Conservation (phyloP, 1,140 invertebrate genomes). For the Alviniconcha marisindica region DNA sequence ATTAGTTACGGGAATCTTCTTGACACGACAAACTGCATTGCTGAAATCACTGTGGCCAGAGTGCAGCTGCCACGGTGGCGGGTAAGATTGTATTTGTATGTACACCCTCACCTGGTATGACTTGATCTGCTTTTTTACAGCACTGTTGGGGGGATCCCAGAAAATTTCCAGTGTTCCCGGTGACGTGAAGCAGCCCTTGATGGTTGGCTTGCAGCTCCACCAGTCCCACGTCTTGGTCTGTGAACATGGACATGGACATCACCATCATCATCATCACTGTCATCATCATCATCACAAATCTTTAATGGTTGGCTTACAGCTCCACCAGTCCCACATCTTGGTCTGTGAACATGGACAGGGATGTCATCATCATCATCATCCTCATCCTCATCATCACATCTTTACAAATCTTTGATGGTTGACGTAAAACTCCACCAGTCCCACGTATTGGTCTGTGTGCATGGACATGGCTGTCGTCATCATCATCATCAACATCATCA, state of each 20-base stretch:
- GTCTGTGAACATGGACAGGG: slow-evolving; percentile 26
- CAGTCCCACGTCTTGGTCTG: slow-evolving; percentile 64
- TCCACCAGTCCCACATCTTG: slow-evolving; percentile 70
- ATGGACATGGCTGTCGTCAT: no score
- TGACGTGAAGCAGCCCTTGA: slow-evolving; percentile 69
- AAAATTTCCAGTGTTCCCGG: slow-evolving; percentile 72
- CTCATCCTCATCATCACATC: no score
- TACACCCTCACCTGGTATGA: slow-evolving; percentile 68
- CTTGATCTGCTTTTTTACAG: slow-evolving; percentile 60
- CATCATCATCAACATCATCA: background rate
- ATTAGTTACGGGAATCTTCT: no score
- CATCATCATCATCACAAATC: slow-evolving; percentile 24
- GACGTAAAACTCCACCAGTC: slow-evolving; percentile 73
- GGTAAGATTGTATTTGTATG: no score
- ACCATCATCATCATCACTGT: background rate
- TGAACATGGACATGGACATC: no score
- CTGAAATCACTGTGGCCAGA: no score
- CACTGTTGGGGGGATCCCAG: slow-evolving; percentile 68
- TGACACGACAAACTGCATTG: no score
- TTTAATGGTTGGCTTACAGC: slow-evolving; percentile 70
- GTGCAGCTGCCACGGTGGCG: no score
- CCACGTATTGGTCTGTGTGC: slow-evolving; percentile 50
- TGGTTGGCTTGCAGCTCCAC: slow-evolving; percentile 71
- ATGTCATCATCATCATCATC: no score
- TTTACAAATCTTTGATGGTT: slow-evolving; percentile 67